Percentiles rank a stretch among this genome's conserved stretches.
phyloP scores from a whole-genome alignment of 2,113 vertebrate genomes.

The Eudyptes chrysolophus region DNA sequence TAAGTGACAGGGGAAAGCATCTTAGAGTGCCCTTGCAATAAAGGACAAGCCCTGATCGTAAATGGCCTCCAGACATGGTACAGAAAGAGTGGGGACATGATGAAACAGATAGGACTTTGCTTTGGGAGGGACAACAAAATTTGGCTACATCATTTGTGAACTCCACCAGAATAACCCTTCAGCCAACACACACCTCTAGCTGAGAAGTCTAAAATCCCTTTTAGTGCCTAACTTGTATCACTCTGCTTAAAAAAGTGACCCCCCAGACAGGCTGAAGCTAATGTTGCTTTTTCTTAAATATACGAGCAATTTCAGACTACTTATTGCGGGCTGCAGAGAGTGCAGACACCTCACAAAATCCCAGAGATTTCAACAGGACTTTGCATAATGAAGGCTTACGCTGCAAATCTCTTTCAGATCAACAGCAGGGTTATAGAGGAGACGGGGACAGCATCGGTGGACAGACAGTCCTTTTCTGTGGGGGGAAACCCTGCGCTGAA shows the following conservation, averaged over 20 bases:
- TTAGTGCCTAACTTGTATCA: not conserved
- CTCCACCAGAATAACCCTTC: not conserved
- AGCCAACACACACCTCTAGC: not conserved
- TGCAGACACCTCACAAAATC: not conserved
- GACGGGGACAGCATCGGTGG: not conserved
- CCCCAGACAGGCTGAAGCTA: not conserved
- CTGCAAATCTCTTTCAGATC: not conserved
- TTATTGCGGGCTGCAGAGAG: not conserved
- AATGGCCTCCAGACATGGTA: not conserved
- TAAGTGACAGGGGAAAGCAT: not conserved
- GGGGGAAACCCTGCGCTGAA: not conserved
- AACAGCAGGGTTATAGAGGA: not conserved
- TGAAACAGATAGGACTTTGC: not conserved
- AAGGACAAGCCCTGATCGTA: not conserved
- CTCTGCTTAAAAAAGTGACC: not conserved
- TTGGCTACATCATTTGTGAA: not conserved
- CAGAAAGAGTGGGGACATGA: not conserved
- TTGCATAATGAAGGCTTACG: not conserved
- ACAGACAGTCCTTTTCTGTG: not conserved
- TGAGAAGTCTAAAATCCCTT: not conserved
- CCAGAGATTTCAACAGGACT: not conserved
- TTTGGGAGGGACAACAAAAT: not conserved
- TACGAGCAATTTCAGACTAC: not conserved
- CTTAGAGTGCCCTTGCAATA: not conserved
- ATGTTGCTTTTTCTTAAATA: not conserved